Conservation (phyloP, 2,888 invertebrate genomes). For the Zaprionus obscuricornis region DNA sequence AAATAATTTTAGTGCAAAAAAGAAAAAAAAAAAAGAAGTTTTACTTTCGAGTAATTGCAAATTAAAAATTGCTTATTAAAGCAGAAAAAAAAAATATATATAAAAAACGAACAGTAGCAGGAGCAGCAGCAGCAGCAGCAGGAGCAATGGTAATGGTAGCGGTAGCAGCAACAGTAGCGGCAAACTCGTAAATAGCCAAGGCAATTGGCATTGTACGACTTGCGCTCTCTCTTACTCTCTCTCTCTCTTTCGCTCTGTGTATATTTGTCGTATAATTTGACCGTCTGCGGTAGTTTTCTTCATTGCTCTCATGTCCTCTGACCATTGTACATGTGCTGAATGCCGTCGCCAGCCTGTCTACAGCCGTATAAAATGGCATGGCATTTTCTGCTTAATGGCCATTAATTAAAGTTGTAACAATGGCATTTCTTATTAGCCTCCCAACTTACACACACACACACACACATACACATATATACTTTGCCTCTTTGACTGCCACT, state of each 20-base stretch:
- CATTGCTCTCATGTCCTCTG: constrained; percentile 10
- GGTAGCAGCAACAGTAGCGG: constrained; percentile 29
- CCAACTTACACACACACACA: not conserved
- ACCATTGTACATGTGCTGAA: constrained; percentile 16
- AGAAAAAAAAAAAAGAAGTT: no score
- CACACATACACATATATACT: no score
- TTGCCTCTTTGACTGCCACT: not conserved
- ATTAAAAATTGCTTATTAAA: constrained; percentile 79
- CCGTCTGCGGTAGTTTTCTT: constrained; percentile 29
- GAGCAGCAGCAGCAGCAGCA: constrained; percentile 27
- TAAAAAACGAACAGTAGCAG: constrained; percentile 10
- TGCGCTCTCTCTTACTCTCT: no score
- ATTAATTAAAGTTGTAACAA: constrained; percentile 73
- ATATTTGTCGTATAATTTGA: constrained; percentile 46
- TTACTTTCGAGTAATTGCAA: constrained; percentile 75
- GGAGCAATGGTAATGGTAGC: no score
- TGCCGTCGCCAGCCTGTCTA: constrained; percentile 43
- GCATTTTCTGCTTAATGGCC: constrained; percentile 62
- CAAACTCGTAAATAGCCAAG: constrained; percentile 50
- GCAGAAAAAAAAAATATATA: no score
- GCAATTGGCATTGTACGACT: constrained; percentile 44
- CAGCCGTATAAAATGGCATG: constrained; percentile 51
- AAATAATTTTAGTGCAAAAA: constrained; percentile 57
- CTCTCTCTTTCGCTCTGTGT: no score
- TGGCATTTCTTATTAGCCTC: constrained; percentile 63